Evolutionary conservation across 2,797 vertebrate species (phyloP).

Genomic region (Rhabdomys pumilio): DNA sequence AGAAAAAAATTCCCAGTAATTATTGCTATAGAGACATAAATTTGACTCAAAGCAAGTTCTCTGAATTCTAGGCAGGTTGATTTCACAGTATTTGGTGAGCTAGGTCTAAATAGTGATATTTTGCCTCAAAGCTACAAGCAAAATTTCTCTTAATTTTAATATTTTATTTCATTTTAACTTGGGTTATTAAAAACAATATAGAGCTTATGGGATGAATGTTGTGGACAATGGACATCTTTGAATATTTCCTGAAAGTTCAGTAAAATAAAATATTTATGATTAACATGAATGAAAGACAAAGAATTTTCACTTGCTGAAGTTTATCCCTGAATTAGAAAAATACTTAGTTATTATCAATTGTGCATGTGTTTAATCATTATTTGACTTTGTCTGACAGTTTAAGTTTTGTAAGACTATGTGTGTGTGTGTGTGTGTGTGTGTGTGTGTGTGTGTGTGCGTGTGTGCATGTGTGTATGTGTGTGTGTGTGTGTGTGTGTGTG

Average conservation of each 20-base stretch:
- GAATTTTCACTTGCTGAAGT: not conserved
- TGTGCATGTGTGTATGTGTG: no score
- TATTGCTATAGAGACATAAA: not conserved
- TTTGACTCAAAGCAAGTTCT: not conserved
- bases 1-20: constrained; percentile 22
- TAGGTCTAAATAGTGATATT: not conserved
- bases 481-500: no score
- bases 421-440: not conserved
- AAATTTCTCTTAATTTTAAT: not conserved
- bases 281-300: not conserved
- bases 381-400: not conserved
- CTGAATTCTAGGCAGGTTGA: not conserved
- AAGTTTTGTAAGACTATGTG: not conserved
- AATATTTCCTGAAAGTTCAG: not conserved
- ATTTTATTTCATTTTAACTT: not conserved
- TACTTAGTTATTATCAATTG: not conserved
- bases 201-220: not conserved
- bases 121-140: not conserved
- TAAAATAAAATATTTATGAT: not conserved
- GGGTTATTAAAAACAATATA: not conserved
- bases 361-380: not conserved
- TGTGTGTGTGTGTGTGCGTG: not conserved
- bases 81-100: not conserved
- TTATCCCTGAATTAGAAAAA: not conserved
- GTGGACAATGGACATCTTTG: no score